Evolutionary conservation across 1,140 invertebrate species (phyloP).

Genomic region (Cataglyphis hispanica): DNA sequence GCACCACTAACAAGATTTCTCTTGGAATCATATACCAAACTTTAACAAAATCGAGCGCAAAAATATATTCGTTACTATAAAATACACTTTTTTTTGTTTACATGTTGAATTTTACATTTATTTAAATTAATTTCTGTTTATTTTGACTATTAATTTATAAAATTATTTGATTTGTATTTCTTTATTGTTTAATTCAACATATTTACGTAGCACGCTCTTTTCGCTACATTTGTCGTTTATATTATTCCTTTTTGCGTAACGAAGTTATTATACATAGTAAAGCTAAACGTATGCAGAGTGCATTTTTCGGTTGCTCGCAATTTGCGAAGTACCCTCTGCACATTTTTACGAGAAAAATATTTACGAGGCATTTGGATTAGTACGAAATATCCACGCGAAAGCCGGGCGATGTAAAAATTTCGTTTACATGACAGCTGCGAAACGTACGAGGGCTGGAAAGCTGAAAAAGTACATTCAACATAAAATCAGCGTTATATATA

Average conservation of each 20-base stretch:
- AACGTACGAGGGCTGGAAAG: neutral
- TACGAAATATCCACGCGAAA: constrained; percentile 10
- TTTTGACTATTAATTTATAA: neutral
- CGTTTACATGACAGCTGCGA: constrained; percentile 28
- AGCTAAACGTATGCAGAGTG: constrained; percentile 13
- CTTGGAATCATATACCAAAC: neutral
- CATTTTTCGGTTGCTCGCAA: constrained; percentile 23
- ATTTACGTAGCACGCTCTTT: neutral
- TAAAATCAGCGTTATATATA: constrained; percentile 11
- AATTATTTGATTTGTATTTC: neutral
- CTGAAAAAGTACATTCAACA: neutral
- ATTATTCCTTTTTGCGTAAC: neutral
- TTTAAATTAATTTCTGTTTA: neutral
- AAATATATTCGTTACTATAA: neutral
- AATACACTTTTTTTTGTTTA: neutral
- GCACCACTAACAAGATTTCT: neutral
- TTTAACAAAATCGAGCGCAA: neutral
- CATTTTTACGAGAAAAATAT: constrained; percentile 45
- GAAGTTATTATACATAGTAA: constrained; percentile 4
- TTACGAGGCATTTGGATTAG: constrained; percentile 43
- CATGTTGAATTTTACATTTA: neutral
- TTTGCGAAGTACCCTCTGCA: constrained; percentile 14
- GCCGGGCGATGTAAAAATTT: constrained; percentile 32
- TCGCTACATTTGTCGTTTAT: neutral
- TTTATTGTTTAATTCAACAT: neutral